Evolutionary conservation across 2,797 vertebrate genomes (phyloP).

Genomic region (Glossophaga mutica): DNA sequence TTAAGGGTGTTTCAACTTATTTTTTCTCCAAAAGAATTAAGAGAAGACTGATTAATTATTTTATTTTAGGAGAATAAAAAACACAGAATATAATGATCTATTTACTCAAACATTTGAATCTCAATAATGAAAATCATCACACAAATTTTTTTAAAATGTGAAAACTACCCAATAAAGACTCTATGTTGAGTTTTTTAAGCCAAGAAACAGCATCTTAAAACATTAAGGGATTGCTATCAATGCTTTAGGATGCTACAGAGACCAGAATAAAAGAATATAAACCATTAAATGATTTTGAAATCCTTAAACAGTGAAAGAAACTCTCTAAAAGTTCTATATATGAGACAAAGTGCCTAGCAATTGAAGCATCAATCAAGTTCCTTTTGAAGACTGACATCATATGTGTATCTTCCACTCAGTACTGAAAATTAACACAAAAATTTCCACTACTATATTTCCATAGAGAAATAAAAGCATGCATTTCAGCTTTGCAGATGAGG

Average conservation of each 20-base stretch:
- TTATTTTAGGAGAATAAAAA: neutral
- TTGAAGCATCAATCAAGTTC: neutral
- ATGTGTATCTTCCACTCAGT: neutral
- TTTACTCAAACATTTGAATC: neutral
- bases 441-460: neutral
- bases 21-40: neutral
- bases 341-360: neutral
- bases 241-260: neutral
- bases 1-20: neutral
- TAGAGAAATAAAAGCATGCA: neutral
- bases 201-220: neutral
- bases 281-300: neutral
- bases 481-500: neutral
- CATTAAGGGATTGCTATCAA: neutral
- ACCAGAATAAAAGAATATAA: neutral
- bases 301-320: neutral
- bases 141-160: neutral
- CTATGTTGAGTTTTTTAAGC: neutral
- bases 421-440: neutral
- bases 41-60: neutral
- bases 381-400: neutral
- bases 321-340: neutral
- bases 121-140: neutral
- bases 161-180: neutral
- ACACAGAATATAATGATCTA: neutral